Base-by-base conservation (phyloP, 2,888 invertebrate genomes). In the Pecten maximus region DNA sequence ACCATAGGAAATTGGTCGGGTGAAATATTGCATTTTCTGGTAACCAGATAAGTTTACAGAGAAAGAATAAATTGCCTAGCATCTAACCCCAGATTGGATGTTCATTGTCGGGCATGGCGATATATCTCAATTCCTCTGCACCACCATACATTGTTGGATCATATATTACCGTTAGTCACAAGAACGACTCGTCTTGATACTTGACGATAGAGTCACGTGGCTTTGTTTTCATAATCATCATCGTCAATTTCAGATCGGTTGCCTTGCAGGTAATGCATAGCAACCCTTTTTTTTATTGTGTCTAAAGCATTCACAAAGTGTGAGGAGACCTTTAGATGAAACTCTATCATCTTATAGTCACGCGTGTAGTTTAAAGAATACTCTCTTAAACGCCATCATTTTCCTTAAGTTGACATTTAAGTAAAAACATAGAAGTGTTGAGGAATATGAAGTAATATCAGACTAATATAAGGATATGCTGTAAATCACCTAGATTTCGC, bases 171-270 rank as follows among this genome's bases (percentile, higher is more conserved):
- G 74, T 74, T 74, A 74, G 74, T 35, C 74, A 74, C 74, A 35
- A 74, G 35, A 35, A 28, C 74, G 35, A 74, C 74, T 28, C 28
- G 28, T 74, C 10, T 28, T 74, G 23, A 54, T 74, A 28, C 74
- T 74, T 74, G 89, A 48, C 48, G 87, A 87, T 87, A 87, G 35
- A 87, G 12, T 44, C 87, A 40, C 54, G 50, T 89, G 89, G 40
- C 87, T 50, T 89, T 89, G 87, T 39, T 87, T 87, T 89, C 48
- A 87, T 39, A 35, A 88, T 54, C 88, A 89, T 40, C 44, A 39
- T 50, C 86, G 87, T 87, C 50, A 87, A 50, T 54, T 40, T 54
- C 48, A 40, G 39, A 87, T 89, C 89, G 48, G 23, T 87, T 50
- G 50, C 48, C 87, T 35, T 35, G 35, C 74, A 74, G 35, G 74